These are phyloP conservation scores for Volucella zonaria DNA, from an alignment of 2,888 invertebrate species.

Conservation along the genomic window DNA sequence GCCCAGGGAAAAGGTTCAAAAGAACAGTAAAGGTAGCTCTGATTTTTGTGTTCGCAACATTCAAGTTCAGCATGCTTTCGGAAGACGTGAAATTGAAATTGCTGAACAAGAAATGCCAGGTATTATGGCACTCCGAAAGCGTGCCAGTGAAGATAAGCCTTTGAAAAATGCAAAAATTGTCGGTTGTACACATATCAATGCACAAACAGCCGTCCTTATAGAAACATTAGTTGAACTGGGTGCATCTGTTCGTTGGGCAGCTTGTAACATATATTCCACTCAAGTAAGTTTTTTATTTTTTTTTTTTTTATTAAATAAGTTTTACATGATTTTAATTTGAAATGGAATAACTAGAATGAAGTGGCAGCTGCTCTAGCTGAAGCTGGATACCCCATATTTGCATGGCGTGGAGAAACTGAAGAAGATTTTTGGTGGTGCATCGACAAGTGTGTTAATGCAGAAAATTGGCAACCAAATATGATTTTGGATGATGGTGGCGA, in stretches of 20 bases:
- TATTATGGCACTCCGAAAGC: conserved; percentile 95
- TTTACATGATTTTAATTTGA: not conserved
- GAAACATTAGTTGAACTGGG: conserved; percentile 94
- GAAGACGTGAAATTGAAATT: conserved; percentile 97
- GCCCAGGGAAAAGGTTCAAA: conserved; percentile 95
- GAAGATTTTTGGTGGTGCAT: conserved; percentile 99
- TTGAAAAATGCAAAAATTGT: conserved; percentile 97
- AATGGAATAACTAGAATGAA: conserved; percentile 88
- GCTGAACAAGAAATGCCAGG: conserved; percentile 99
- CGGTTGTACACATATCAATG: conserved; percentile 99
- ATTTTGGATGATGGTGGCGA: conserved; percentile 98
- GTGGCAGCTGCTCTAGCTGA: conserved; percentile 97
- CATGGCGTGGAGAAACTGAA: conserved; percentile 98
- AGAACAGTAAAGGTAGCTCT: conserved; percentile 91
- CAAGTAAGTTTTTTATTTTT: conserved; percentile 85
- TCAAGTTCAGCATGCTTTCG: conserved; percentile 93
- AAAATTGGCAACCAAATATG: conserved; percentile 98
- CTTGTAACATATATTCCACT: conserved; percentile 98
- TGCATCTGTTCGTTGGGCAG: conserved; percentile 97
- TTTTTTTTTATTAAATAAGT: conserved; percentile 22
- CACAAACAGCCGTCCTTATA: conserved; percentile 97
- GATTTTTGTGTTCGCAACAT: conserved; percentile 98
- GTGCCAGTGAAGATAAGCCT: conserved; percentile 96
- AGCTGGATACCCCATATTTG: conserved; percentile 94
- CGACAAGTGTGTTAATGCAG: conserved; percentile 95